Evolutionary conservation across 1,140 invertebrate genomes (phyloP), one percentile per base, ranked within the genome.

Genomic region (Muscidifurax raptorellus): DNA sequence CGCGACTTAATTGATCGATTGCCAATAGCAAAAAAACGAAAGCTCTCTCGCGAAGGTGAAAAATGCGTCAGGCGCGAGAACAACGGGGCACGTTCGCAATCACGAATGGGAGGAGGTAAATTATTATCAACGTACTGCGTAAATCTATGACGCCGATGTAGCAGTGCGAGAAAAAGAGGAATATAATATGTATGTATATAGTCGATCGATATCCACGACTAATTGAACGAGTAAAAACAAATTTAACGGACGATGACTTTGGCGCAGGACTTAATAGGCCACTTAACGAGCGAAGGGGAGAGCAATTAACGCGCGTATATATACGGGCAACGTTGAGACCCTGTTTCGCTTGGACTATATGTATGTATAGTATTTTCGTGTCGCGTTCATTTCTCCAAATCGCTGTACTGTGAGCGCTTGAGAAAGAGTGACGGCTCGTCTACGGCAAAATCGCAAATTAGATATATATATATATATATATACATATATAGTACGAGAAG

Each of bases 241-340:
- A 72, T 74, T 79, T 80, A 79, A 67, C 44, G 77, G 40, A 79
- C 76, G 59, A 84, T 79, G 76, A 79, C 7, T 72, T 32, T 3
- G 27, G 64, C 44, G 44, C 83, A 85, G 32, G n/a, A 83, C 74
- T 83, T 77, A 83, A 83, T 77, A 83, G 81, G 32, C 22, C 59
- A 83, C 81, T 83, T 83, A 77, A 77, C 75, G 59, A 77, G 59
- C 25, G 66, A 0, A 47, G 25, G 47, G 47, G 5, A 30, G 72
- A 75, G 72, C 80, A 75, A 82, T 75, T 82, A 82, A 82, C 72
- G 52, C 80, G 47, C 36, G 36, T 40, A 0, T 40, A 40, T 40
- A 82, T 75, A 82, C 72, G n/a, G n/a, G n/a, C 52, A 22, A 27
- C 47, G 44, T 1, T 1, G 9, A 66, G 71, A 18, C 52, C 10